Evolutionary conservation across 1,140 invertebrate genomes (phyloP), one percentile per base, ranked within the genome.

Genomic region (Drosophila tristis): DNA sequence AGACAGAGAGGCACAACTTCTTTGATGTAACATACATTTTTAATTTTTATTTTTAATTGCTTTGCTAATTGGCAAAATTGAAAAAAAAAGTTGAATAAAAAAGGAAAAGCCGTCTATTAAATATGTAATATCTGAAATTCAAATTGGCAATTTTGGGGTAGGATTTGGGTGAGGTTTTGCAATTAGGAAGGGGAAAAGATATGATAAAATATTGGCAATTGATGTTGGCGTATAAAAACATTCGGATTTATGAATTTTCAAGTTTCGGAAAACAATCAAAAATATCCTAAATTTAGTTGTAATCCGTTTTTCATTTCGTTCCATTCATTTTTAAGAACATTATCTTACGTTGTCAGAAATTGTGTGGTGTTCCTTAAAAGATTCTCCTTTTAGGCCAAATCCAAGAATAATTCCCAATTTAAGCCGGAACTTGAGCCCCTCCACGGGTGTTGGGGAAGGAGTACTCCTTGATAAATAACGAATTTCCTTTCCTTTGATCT

Each of bases 1-100:
- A 2, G 13, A 15, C 2, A 5, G 50, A 35, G 51, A 11, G 5
- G 51, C 58, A 25, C 45, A 13, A 8, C 50, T 42, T 13, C 43
- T 39, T 61, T 42, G n/a, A 57, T 77, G 53, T 59, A 50, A 68
- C 63, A 84, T 79, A 62, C 31, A 84, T 76, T 68, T 84, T 84
- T 85, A 85, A 85, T 85, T 76, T 77, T 76, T 63, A 73, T 76
- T 73, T 76, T 85, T 77, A 85, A 85, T 84, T 85, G 67, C 80
- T 61, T 71, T 43, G 61, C 71, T 82, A 82, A 82, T 82, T 79
- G 79, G 78, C 74, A 62, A 74, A 70, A 55, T 61, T 47, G 13
- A 31, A 51, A 61, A 65, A 56, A 47, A 64, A 53, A 45, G 26
- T 44, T 44, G 47, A 50, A 42, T 20, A 54, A 54, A 62, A 63